phyloP scores from a whole-genome alignment of 2,888 invertebrate species.

The Himalopsyche kuldschensis region DNA sequence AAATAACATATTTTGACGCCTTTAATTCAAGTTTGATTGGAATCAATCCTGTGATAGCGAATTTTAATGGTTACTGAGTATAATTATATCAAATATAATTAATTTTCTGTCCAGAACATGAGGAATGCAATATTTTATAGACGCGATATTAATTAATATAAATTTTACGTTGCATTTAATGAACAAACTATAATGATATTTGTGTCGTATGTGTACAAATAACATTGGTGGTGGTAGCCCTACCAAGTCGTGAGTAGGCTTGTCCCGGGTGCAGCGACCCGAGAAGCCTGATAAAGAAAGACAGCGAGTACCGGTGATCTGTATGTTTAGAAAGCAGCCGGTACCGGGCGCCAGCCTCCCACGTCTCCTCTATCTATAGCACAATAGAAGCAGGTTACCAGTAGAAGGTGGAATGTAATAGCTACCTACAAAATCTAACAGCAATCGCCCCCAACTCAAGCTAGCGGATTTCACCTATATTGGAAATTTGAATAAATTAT shows the following conservation, averaged over 20 bases:
- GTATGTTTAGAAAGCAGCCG: slow-evolving; percentile 34
- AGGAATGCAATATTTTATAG: neutral
- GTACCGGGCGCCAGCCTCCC: slow-evolving; percentile 3
- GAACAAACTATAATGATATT: too few relatives aligned
- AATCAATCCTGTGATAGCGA: too few relatives aligned
- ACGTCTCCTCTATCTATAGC: slow-evolving; percentile 1
- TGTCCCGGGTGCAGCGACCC: slow-evolving; percentile 17
- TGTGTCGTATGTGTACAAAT: too few relatives aligned
- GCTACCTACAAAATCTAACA: neutral
- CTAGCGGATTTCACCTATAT: neutral
- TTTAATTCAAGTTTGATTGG: too few relatives aligned
- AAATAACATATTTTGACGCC: too few relatives aligned
- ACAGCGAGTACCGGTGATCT: slow-evolving; percentile 5
- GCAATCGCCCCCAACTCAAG: neutral
- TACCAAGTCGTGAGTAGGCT: slow-evolving; percentile 11
- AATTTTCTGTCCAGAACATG: too few relatives aligned
- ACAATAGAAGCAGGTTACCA: neutral
- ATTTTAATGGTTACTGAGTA: too few relatives aligned
- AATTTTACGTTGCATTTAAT: too few relatives aligned
- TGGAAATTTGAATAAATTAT: too few relatives aligned
- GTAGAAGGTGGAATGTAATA: neutral
- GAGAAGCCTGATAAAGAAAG: slow-evolving; percentile 11
- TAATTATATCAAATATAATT: too few relatives aligned
- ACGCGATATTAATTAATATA: neutral
- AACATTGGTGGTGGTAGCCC: neutral